These are phyloP conservation scores for Callyntrura sp. DNA, from an alignment of 2,888 invertebrate genomes.

Conservation along the genomic window DNA sequence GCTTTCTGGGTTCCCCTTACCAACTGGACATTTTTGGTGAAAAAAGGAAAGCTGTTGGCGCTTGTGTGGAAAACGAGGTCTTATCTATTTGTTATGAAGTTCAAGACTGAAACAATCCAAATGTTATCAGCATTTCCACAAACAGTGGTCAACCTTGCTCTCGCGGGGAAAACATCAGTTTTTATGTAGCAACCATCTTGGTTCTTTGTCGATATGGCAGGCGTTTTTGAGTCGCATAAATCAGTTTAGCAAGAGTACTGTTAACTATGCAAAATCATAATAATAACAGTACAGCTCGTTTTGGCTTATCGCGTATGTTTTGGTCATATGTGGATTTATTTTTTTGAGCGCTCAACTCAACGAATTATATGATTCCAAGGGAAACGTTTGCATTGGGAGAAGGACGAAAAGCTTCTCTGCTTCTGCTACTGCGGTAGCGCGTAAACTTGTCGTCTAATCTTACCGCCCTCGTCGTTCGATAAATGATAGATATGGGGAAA, in stretches of 20 bases:
- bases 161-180: no score
- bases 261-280: slow-evolving; percentile 30
- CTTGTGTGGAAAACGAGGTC: no score
- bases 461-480: background rate
- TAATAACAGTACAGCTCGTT: background rate
- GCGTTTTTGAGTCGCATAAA: background rate
- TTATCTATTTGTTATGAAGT: no score
- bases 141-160: no score
- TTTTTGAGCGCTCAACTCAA: background rate
- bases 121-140: no score
- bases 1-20: no score
- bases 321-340: no score
- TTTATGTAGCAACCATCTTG: no score
- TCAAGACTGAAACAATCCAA: no score
- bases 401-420: background rate
- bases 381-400: background rate
- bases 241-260: background rate
- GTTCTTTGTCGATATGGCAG: background rate
- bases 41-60: no score
- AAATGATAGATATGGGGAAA: slow-evolving; percentile 57
- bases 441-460: background rate
- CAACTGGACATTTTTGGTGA: no score
- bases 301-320: background rate
- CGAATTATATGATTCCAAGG: background rate
- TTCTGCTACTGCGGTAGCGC: background rate